Evolutionary conservation across 2,888 invertebrate genomes (phyloP), one percentile per base, ranked within the genome.

Genomic region (Desoria tigrina): DNA sequence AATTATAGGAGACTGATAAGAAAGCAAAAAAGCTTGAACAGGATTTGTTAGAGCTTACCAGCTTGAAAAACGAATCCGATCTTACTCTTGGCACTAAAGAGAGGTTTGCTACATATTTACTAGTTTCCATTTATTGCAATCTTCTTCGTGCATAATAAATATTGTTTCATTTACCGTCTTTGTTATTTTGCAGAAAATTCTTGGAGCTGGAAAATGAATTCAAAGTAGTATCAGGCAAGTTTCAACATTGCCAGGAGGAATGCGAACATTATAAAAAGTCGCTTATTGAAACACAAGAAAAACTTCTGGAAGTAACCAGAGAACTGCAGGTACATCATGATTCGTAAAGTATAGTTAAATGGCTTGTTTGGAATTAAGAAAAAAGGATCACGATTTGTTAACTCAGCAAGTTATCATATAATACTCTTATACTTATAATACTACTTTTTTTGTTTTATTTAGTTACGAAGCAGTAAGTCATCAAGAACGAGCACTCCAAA

Each of bases 221-320:
- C 1, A 68, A 64, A 49, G 65, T 67, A 39, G 45, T 74, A 11
- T 65, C 69, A 14, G 37, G 56, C 18, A 67, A 64, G 60, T 61
- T 69, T 14, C 64, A 67, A 27, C 61, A 64, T 6, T 71, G 65
- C 39, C 68, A 70, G 54, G 55, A 65, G 18, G 74, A 74, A 32
- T 72, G 73, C 57, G 70, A 71, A 26, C 70, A 73, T 37, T 73
- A 72, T 45, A 69, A 70, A 58, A 62, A 59, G 50, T 62, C 65
- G 2, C 51, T 74, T 32, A 57, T 70, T 26, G 74, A 73, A 58
- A 72, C 74, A 1, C 74, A 74, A 51, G 70, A 71, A 26, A 68
- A 66, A 24, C 58, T 74, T 3, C 39, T 69, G 42, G 63, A 66
- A 45, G 71, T 66, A 1, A 66, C 69, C 7, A 66, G 61, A 61